phyloP scores from a whole-genome alignment of 2,888 invertebrate species.

The Brenthis daphne region DNA sequence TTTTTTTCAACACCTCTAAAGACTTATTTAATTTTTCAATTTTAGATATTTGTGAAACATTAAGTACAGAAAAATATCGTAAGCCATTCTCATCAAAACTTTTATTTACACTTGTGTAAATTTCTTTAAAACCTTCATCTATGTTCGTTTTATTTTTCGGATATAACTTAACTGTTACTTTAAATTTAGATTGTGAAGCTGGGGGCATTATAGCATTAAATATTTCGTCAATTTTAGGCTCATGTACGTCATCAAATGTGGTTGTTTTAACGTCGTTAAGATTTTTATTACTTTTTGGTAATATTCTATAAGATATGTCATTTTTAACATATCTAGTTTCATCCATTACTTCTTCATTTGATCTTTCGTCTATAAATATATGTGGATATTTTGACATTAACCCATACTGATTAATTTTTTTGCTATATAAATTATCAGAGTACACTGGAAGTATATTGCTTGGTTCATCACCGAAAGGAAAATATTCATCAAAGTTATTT shows the following conservation, averaged over 20 bases:
- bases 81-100: constrained; percentile 66
- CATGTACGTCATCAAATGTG: constrained; percentile 24
- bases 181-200: constrained; percentile 52
- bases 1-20: not conserved
- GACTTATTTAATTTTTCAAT: constrained; percentile 52
- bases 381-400: constrained; percentile 72
- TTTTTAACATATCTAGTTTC: constrained; percentile 19
- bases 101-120: constrained; percentile 70
- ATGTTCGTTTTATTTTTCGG: constrained; percentile 58
- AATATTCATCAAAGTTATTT: constrained; percentile 42
- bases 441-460: constrained; percentile 34
- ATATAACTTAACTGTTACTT: constrained; percentile 64
- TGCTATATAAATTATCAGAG: constrained; percentile 46
- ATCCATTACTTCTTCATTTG: constrained; percentile 48
- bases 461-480: constrained; percentile 47
- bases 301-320: constrained; percentile 31
- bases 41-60: constrained; percentile 70
- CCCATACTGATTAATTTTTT: constrained; percentile 51
- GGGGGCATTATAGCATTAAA: constrained; percentile 48
- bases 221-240: constrained; percentile 49
- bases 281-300: constrained; percentile 16
- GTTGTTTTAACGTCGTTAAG: constrained; percentile 31
- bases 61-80: constrained; percentile 61
- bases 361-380: constrained; percentile 61
- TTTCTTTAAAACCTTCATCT: constrained; percentile 64